Evolutionary conservation across 1,140 invertebrate species (phyloP).

Genomic region (Neodiprion fabricii): DNA sequence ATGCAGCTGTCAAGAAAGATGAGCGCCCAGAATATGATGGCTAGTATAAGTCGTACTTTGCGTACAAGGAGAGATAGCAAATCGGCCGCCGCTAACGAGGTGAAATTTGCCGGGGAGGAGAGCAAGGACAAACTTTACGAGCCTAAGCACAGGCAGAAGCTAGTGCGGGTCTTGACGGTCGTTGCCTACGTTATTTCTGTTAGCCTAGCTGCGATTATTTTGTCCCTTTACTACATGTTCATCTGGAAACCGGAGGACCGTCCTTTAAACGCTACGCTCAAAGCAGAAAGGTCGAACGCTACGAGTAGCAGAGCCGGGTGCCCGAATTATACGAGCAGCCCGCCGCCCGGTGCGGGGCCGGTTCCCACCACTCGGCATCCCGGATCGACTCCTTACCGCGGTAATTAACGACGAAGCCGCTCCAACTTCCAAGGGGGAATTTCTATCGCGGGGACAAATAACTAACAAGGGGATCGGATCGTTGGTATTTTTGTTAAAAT

Average conservation of each 20-base stretch:
- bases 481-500: no score
- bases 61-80: constrained; percentile 48
- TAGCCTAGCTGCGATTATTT: constrained; percentile 91
- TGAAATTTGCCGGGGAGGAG: constrained; percentile 76
- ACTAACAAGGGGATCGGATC: no score
- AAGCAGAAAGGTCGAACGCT: constrained; percentile 11
- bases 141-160: constrained; percentile 84
- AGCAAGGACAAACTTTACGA: constrained; percentile 84
- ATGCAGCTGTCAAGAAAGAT: constrained; percentile 57
- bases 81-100: constrained; percentile 64
- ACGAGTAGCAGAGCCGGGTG: background rate
- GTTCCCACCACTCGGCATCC: background rate
- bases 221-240: constrained; percentile 95
- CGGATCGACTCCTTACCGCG: constrained; percentile 8
- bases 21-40: constrained; percentile 58
- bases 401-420: no score
- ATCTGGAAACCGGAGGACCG: constrained; percentile 84
- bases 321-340: background rate
- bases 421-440: no score
- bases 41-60: constrained; percentile 52
- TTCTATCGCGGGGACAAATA: no score
- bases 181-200: constrained; percentile 95
- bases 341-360: background rate
- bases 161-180: constrained; percentile 91
- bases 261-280: constrained; percentile 18